Percentiles rank a stretch among this genome's conserved stretches.
Conservation (phyloP, 1,140 invertebrate species). For the Atta colombica region DNA sequence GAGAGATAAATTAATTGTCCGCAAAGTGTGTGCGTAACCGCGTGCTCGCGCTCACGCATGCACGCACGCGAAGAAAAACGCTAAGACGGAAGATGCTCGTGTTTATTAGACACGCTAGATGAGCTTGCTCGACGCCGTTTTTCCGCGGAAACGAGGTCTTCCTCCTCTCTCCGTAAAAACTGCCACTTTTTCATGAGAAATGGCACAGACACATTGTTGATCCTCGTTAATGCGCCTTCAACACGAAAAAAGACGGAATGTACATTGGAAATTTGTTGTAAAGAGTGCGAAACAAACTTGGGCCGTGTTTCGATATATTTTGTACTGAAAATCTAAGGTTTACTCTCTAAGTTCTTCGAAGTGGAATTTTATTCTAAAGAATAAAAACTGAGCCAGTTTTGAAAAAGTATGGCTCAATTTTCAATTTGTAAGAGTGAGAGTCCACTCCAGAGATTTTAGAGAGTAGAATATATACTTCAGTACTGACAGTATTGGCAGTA, state of each 20-base stretch:
- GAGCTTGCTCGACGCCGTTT: slow-evolving; percentile 66
- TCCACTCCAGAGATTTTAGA: too few species aligned
- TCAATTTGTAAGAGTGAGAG: too few species aligned
- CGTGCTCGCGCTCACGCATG: slow-evolving; percentile 37
- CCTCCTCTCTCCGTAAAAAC: not conserved
- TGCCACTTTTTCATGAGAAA: slow-evolving; percentile 46
- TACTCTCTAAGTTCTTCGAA: too few species aligned
- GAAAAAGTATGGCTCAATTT: too few species aligned
- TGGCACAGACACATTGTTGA: slow-evolving; percentile 1
- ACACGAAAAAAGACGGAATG: not conserved
- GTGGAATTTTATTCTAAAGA: too few species aligned
- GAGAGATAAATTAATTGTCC: slow-evolving; percentile 82
- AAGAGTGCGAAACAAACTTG: too few species aligned
- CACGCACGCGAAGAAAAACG: slow-evolving; percentile 34
- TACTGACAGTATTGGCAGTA: too few species aligned
- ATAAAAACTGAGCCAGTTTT: too few species aligned
- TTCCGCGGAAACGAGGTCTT: slow-evolving; percentile 51
- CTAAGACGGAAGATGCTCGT: slow-evolving; percentile 64
- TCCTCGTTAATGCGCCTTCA: not conserved
- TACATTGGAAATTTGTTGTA: not conserved
- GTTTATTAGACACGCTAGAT: slow-evolving; percentile 81
- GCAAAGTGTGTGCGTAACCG: slow-evolving; percentile 63
- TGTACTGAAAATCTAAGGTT: too few species aligned
- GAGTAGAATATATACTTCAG: too few species aligned
- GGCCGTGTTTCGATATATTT: too few species aligned